phyloP scores from a whole-genome alignment of 2,797 vertebrate genomes.

The Anableps anableps region DNA sequence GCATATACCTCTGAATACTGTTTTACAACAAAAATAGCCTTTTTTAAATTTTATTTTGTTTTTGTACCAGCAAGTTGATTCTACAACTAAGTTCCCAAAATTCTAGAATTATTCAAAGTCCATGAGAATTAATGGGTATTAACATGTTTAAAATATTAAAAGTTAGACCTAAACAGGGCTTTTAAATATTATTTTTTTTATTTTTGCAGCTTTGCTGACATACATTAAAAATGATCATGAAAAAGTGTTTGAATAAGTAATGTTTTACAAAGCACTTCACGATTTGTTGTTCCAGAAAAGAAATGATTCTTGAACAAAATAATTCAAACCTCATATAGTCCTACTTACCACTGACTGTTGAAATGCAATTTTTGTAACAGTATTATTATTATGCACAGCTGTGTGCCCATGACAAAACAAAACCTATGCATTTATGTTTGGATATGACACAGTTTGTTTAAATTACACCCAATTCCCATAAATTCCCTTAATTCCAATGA shows the following conservation, averaged over 20 bases:
- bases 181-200: too few relatives aligned
- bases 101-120: neutral
- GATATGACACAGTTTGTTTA: neutral
- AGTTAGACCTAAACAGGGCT: too few relatives aligned
- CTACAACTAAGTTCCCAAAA: too few relatives aligned
- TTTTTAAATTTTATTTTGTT: too few relatives aligned
- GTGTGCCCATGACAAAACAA: neutral
- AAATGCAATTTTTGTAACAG: neutral
- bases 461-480: neutral
- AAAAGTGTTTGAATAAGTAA: neutral
- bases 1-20: too few relatives aligned
- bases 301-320: neutral
- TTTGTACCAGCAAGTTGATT: too few relatives aligned
- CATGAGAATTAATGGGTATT: neutral
- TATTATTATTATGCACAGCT: neutral
- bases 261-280: neutral
- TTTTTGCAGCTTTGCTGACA: too few relatives aligned
- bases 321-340: neutral
- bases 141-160: too few relatives aligned
- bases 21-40: too few relatives aligned
- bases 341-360: neutral
- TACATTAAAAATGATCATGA: too few relatives aligned
- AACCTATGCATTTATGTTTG: neutral
- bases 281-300: too few relatives aligned
- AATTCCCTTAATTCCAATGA: neutral